A percentile compares a stretch with the other conserved stretches of the same genome.
Conservation (phyloP, 2,113 vertebrate genomes). For the Notarius quadriscutis region DNA sequence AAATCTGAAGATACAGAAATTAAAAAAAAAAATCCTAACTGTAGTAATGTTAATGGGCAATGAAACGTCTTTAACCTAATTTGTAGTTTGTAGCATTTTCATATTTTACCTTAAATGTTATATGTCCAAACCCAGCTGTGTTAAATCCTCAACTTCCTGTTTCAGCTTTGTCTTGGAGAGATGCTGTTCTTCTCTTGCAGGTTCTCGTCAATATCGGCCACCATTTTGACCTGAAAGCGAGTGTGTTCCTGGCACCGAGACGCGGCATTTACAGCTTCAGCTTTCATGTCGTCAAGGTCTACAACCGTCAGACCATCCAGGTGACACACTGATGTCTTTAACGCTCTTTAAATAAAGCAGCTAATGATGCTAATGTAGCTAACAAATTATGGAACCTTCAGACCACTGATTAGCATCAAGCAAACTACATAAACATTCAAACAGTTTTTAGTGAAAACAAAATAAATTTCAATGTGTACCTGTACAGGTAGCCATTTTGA, state of each 20-base stretch:
- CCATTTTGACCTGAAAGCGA: slow-evolving; percentile 85
- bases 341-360: neutral
- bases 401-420: neutral
- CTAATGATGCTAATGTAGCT: neutral
- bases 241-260: slow-evolving; percentile 85
- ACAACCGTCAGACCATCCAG: slow-evolving; percentile 91
- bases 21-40: neutral
- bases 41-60: neutral
- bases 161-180: neutral
- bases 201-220: slow-evolving; percentile 88
- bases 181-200: slow-evolving; percentile 61
- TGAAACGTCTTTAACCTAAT: neutral
- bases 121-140: too few relatives aligned
- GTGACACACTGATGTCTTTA: slow-evolving; percentile 59
- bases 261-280: slow-evolving; percentile 92
- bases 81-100: neutral
- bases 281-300: slow-evolving; percentile 90
- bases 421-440: neutral
- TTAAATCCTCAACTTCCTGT: neutral
- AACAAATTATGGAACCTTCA: neutral
- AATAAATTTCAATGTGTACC: neutral
- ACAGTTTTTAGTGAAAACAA: neutral
- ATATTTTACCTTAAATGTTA: neutral
- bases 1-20: neutral
- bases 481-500: neutral